Base-by-base conservation (phyloP, 2,888 invertebrate species). In the Euzetes globulus region DNA sequence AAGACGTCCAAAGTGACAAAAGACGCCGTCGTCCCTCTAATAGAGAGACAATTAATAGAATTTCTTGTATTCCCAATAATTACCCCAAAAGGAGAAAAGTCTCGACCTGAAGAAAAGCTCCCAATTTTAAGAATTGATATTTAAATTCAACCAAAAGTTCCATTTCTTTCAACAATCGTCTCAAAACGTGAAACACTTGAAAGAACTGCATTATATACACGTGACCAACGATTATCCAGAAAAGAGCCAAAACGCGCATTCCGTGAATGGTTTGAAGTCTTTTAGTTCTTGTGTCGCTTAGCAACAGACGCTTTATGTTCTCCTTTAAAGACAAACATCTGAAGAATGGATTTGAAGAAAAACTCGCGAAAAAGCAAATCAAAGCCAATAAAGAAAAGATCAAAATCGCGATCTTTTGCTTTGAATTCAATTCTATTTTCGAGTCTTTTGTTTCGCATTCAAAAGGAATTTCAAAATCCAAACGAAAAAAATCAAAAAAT, bases 41-140 rank as follows among this genome's bases (percentile, higher is more conserved):
- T 11, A 13, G 9, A n/a, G 15, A 52, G 19, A 52, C 52, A 52
- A 52, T n/a, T 11, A 37, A 17, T 27, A 70, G 50, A 17, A 47
- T 4, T 11, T 41, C 25, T 25, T 37, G 33, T 17, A 37, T 41
- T 33, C 27, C 5, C 6, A 11, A 29, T 17, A n/a, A n/a, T 22
- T n/a, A 74, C 74, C 74, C 55, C 11, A 74, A 17, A 13, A 70
- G 33, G 33, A 74, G 65, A 25, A 74, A 70, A 19, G 33, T 74
- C 6, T 74, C 74, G 25, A 74, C 37, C 5, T 60, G 58, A 5
- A 60, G 58, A 60, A 60, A 60, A 25, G 58, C 22, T 4, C 58
- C 58, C 15, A 60, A 19, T 60, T 60, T 37, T 15, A 74, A 37
- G 17, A 41, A 15, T 33, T 74, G 74, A 45, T 70, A 33, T 3